Evolutionary conservation across 92 coral and sea anemone species (phyloP), one percentile per base, ranked within the genome.

Genomic region (Bergia sp.): DNA sequence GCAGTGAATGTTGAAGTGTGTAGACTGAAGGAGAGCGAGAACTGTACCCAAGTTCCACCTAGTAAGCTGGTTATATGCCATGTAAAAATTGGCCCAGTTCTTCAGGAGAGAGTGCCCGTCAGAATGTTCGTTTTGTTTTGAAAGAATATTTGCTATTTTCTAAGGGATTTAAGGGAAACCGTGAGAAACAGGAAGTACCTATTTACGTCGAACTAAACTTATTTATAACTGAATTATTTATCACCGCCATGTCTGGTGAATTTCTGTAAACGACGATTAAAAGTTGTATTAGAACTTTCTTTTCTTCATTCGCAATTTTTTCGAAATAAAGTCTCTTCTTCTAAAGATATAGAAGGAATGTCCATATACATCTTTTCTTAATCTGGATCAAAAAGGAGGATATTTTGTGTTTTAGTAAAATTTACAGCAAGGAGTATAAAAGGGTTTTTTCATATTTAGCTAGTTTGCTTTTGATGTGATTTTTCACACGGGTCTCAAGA

Each of bases 161-260:
- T 38, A 41, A 41, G 21, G 23, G 50, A 15, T 20, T 61, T 61
- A 61, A 76, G 20, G 50, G 77, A 41, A 18, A 42, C 53, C 80
- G 80, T 76, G 80, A 76, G 80, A 76, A 76, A 18, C 80, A 76
- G 80, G 80, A 76, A 76, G 45, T 76, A 15, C 49, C 16, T 76
- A 76, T 16, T 61, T 3, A 16, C 29, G 3, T 20, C n/a, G n/a
- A 61, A 61, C 23, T 6, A 16, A 61, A 61, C 58, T 18, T 29
- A 29, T 29, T 5, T 20, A 61, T 18, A 61, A 21, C 3, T 16
- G 23, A 7, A 11, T 12, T 53, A 53, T 53, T 16, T 0, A 61
- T 11, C n/a, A 21, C n/a, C 4, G n/a, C 0, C 21, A 21, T 61
- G 69, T 18, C 69, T 61, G 69, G 3, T 61, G 29, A 61, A 61